Base-by-base conservation (phyloP, 2,888 invertebrate species). In the Dicroscelio sp. region DNA sequence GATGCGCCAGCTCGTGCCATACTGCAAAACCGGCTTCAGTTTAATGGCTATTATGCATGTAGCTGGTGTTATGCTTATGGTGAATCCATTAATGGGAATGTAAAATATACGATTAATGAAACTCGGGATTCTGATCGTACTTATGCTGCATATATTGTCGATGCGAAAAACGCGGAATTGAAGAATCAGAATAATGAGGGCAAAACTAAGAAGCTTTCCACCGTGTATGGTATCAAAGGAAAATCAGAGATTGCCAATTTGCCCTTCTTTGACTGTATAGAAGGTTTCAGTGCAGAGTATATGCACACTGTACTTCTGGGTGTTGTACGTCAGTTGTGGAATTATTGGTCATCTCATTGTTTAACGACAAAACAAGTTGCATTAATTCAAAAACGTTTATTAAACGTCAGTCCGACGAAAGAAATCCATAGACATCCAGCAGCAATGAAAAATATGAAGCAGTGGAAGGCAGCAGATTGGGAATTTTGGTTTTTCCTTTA, bases 401-500 rank as follows among this genome's bases (percentile, higher is more conserved):
- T 14, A 12, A 82, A 30, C 43, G 58, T 82, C 58, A 8, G n/a
- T n/a, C n/a, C n/a, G n/a, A 67, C 86, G 0, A 86, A 76, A 33
- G 82, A 91, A 80, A 88, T 88, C n/a, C 71, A 90, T 73, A 83
- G 89, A 4, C 73, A 83, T 43, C 91, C 93, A n/a, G n/a, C n/a
- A 17, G 55, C 48, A 2, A 31, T 80, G 48, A 80, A 80, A 80
- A 82, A 69, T 3, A 52, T 35, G n/a, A 55, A 67, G 58, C 67
- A 71, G 27, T 89, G 90, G 84, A 92, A 89, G 27, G 91, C 89
- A 2, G 65, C 87, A 0, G 90, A 93, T 67, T 90, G 88, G 84
- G 87, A 82, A 63, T 91, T 78, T 14, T 93, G 91, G 90, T 82
- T 91, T n/a, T n/a, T n/a, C n/a, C n/a, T n/a, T n/a, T n/a, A n/a